A percentile compares a stretch with the other conserved stretches of the same genome.
These are phyloP conservation scores for Nowickia ferox DNA, from an alignment of 2,888 invertebrate genomes.

Conservation along the genomic window DNA sequence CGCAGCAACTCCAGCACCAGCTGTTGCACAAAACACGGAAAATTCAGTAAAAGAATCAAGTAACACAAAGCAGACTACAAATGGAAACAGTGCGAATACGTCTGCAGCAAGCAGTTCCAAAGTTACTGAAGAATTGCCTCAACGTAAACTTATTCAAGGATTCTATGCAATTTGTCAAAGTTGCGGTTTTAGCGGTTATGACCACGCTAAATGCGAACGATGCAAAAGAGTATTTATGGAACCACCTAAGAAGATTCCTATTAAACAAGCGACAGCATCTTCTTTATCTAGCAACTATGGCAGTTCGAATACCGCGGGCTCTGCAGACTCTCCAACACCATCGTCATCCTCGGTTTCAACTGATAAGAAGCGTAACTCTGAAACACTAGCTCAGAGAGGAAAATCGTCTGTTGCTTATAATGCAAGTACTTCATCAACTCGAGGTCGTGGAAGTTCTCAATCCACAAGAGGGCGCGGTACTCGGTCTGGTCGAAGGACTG, in stretches of 20 bases:
- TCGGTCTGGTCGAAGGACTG: conserved; percentile 83
- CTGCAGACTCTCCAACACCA: conserved; percentile 61
- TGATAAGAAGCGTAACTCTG: conserved; percentile 76
- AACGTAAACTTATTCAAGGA: conserved; percentile 87
- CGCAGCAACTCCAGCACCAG: conserved; percentile 57
- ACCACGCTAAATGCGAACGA: conserved; percentile 90
- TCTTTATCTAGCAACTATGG: conserved; percentile 51
- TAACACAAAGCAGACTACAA: conserved; percentile 18
- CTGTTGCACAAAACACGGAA: conserved; percentile 48
- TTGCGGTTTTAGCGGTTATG: conserved; percentile 91
- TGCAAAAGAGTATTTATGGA: conserved; percentile 89
- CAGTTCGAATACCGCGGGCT: conserved; percentile 49
- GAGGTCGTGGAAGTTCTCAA: conserved; percentile 75
- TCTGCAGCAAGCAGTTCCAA: conserved; percentile 60
- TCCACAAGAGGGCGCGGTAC: conserved; percentile 81
- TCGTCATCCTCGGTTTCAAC: conserved; percentile 34
- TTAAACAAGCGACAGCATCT: conserved; percentile 74
- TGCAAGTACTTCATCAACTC: conserved; percentile 55
- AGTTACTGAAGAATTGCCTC: conserved; percentile 84
- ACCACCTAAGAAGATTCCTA: conserved; percentile 86
- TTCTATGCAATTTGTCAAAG: conserved; percentile 90
- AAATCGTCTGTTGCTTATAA: conserved; percentile 60
- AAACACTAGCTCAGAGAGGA: conserved; percentile 51
- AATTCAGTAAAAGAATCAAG: conserved; percentile 74
- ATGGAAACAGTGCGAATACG: conserved; percentile 29